phyloP scores from a whole-genome alignment of 1,140 invertebrate genomes.

The Caerostris extrusa region DNA sequence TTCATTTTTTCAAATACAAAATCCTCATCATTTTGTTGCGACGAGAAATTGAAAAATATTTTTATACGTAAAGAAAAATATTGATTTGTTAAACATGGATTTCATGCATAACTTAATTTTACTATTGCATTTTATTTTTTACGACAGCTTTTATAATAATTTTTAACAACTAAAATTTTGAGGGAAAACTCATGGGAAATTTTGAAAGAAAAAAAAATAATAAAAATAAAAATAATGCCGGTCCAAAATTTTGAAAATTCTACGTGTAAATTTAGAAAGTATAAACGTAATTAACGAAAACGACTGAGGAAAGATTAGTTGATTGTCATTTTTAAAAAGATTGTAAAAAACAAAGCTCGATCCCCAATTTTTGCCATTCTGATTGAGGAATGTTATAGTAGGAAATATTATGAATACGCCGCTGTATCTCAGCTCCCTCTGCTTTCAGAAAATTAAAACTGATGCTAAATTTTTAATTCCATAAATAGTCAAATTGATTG shows the following conservation, averaged over 20 bases:
- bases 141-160: background rate
- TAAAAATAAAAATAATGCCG: conserved; percentile 18
- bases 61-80: background rate
- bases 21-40: too few relatives aligned
- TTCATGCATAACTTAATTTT: background rate
- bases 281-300: conserved; percentile 74
- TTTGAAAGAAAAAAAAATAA: too few relatives aligned
- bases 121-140: background rate
- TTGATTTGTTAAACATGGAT: background rate
- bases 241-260: conserved; percentile 68
- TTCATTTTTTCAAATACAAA: too few relatives aligned
- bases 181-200: conserved; percentile 19
- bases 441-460: too few relatives aligned
- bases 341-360: too few relatives aligned
- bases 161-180: background rate
- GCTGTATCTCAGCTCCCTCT: too few relatives aligned
- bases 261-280: conserved; percentile 67
- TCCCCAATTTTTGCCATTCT: background rate
- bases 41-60: background rate
- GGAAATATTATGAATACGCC: too few relatives aligned
- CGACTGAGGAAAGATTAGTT: conserved; percentile 73
- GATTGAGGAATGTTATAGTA: conserved; percentile 45
- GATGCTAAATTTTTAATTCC: too few relatives aligned
- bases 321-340: too few relatives aligned
- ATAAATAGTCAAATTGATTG: too few relatives aligned